phyloP scores from a whole-genome alignment of 2,888 invertebrate genomes.

The Margaritifera margaritifera region DNA sequence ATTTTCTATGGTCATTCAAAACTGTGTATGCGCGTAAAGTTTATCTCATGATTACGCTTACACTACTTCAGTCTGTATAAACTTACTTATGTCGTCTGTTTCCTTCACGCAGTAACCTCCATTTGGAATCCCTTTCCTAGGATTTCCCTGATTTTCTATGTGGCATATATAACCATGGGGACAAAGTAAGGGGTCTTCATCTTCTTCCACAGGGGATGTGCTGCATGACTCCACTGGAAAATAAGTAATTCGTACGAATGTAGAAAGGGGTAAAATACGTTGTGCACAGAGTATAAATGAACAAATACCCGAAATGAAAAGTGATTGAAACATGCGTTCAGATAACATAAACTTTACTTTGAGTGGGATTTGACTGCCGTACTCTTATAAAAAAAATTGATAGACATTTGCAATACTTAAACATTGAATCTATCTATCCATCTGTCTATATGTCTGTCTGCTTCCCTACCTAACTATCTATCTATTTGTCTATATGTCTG shows the following conservation, averaged over 20 bases:
- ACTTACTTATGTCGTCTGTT: conserved; percentile 40
- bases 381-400: too few relatives aligned
- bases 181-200: conserved; percentile 65
- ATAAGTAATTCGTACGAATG: not conserved
- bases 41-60: too few relatives aligned
- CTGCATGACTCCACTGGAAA: conserved; percentile 58
- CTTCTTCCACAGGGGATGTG: conserved; percentile 48
- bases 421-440: too few relatives aligned
- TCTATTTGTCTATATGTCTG: too few relatives aligned
- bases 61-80: not conserved
- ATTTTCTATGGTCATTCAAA: too few relatives aligned
- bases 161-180: conserved; percentile 67
- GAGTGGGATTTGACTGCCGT: too few relatives aligned
- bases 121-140: conserved; percentile 55
- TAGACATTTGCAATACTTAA: too few relatives aligned
- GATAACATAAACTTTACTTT: not conserved
- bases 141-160: conserved; percentile 51
- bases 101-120: conserved; percentile 62
- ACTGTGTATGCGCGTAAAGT: too few relatives aligned
- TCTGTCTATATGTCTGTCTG: too few relatives aligned
- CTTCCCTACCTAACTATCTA: too few relatives aligned
- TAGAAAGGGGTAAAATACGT: not conserved
- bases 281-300: not conserved
- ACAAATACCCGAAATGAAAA: not conserved
- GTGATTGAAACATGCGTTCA: not conserved